A percentile compares a stretch with the other conserved stretches of the same genome.
Evolutionary conservation across 2,797 vertebrate genomes (phyloP).

Genomic region (Galagoides demidoff): DNA sequence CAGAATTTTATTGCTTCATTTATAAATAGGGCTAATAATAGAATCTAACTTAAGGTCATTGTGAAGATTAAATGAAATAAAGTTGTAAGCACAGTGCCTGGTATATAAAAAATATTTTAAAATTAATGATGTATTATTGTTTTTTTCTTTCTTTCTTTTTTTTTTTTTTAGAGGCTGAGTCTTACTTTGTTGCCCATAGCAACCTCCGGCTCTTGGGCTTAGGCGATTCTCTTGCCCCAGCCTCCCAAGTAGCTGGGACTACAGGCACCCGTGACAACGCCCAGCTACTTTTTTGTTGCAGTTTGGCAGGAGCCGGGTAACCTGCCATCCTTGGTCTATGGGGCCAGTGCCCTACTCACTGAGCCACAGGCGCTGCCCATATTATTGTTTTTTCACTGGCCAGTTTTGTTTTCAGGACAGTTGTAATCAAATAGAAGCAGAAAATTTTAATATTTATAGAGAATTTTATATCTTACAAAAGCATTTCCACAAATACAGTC

Average conservation of each 20-base stretch:
- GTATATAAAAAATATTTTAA: not conserved
- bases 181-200: no score
- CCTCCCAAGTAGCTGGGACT: no score
- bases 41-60: not conserved
- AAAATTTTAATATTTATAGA: not conserved
- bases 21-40: not conserved
- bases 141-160: no score
- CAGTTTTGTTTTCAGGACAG: conserved; percentile 9
- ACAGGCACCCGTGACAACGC: no score
- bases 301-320: no score
- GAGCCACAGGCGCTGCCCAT: no score
- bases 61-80: conserved; percentile 46
- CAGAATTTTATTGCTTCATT: not conserved
- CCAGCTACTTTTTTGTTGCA: no score
- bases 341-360: no score
- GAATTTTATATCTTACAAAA: conserved; percentile 37
- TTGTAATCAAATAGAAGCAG: not conserved
- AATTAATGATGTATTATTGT: not conserved
- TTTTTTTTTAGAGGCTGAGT: no score
- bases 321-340: no score
- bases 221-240: no score
- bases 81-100: not conserved
- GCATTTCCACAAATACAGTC: conserved; percentile 7
- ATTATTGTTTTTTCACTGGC: not conserved
- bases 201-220: no score